Conservation (phyloP, 2,888 invertebrate species). For the Protonemura montana region DNA sequence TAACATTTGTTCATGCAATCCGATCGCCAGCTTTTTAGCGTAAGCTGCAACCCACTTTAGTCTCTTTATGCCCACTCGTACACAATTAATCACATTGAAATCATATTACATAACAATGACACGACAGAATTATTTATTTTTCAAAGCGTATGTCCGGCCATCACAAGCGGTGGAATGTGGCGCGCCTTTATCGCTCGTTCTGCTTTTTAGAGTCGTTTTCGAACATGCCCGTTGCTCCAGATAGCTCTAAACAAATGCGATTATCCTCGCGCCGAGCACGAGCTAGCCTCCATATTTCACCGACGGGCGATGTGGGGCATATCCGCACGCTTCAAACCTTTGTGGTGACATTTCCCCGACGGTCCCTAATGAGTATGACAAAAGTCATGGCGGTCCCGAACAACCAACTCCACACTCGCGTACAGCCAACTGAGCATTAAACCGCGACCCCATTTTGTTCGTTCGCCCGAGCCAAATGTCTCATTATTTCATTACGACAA, state of each 20-base stretch:
- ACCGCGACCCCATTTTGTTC: not conserved
- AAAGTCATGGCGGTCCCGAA: not conserved
- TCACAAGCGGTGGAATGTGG: not conserved
- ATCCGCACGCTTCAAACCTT: not conserved
- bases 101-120: not conserved
- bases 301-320: not conserved
- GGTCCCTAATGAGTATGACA: not conserved
- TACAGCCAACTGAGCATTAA: not conserved
- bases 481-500: conserved; percentile 3
- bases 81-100: not conserved
- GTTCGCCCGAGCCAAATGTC: not conserved
- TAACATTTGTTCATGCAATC: not conserved
- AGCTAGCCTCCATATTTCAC: not conserved
- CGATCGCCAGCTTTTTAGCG: not conserved
- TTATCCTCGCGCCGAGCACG: not conserved
- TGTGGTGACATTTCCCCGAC: not conserved
- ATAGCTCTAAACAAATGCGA: not conserved
- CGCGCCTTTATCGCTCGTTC: not conserved
- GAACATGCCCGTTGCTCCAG: not conserved
- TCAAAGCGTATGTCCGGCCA: not conserved
- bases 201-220: not conserved
- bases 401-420: not conserved
- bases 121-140: not conserved
- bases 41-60: not conserved
- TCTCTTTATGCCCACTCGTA: not conserved